phyloP scores from a whole-genome alignment of 2,888 invertebrate species.

The Mesorhabditis belari region DNA sequence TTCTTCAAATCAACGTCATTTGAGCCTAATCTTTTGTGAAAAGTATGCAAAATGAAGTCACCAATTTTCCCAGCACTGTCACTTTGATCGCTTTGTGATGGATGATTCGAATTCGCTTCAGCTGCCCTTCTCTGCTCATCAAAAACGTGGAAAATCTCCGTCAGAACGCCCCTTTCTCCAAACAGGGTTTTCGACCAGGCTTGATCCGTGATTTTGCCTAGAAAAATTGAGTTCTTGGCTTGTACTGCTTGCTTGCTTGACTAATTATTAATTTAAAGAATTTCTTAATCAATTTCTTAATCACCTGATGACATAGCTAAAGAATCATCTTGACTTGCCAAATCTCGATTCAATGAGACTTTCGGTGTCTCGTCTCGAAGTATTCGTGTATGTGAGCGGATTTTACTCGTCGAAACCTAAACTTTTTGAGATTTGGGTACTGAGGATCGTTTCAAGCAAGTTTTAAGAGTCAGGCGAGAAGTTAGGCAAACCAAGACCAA shows the following conservation, averaged over 20 bases:
- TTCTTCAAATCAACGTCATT: no score
- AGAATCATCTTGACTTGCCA: no score
- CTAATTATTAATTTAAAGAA: no score
- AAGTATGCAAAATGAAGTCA: no score
- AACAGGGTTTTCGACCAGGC: conserved; percentile 37
- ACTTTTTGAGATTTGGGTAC: neutral
- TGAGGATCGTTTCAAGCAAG: no score
- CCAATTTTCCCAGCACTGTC: conserved; percentile 5
- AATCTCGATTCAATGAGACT: neutral
- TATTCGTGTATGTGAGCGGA: neutral
- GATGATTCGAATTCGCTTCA: conserved; percentile 7
- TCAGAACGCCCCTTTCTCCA: conserved; percentile 44
- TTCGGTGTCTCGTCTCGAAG: neutral
- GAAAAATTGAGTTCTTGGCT: no score
- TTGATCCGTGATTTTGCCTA: neutral
- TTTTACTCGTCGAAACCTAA: neutral
- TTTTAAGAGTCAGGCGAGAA: no score
- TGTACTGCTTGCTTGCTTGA: no score
- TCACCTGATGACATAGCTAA: no score
- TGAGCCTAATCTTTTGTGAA: no score
- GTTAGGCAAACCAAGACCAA: no score
- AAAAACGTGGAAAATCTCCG: conserved; percentile 46
- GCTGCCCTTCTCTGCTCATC: conserved; percentile 38
- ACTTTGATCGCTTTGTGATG: conserved; percentile 1
- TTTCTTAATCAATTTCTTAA: no score